Evolutionary conservation across 2,113 vertebrate species (phyloP), one percentile per base, ranked within the genome.

Genomic region (Podarcis cretensis): DNA sequence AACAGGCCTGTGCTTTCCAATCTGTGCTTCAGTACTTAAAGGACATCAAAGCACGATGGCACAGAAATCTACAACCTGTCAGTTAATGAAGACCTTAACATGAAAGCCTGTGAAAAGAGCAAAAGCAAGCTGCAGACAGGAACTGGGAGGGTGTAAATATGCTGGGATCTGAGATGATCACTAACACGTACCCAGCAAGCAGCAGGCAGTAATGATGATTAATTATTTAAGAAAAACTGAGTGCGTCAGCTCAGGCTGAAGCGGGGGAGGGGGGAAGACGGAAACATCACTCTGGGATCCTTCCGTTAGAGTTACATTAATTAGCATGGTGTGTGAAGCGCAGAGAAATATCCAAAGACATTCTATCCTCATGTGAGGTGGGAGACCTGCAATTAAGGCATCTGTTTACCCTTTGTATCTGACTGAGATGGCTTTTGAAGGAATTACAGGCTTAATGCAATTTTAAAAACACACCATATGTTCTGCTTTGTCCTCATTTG

Each of bases 141-240:
- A 94, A 94, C 87, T 91, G 94, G 92, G 93, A 89, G 37, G 71
- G 92, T 83, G 94, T 89, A 93, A 93, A 93, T 89, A 88, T 76
- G 90, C 93, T 93, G 94, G 94, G 95, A 96, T 93, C 93, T 9
- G 76, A 94, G 96, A 93, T 92, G 2, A 32, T 65, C 89, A 91
- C 88, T 93, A 90, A 43, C 93, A 91, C 91, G 87, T 91, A 92
- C 91, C 87, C 32, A 75, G 91, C 85, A 90, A 91, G 84, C 89
- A 95, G 94, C 92, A 95, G 95, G 95, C 80, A 95, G 93, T 86
- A 92, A 92, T 91, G 94, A 94, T 92, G 90, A 96, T 97, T 95
- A 96, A 97, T 97, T 96, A 97, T 97, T 97, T 94, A 97, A 96
- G 95, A 93, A 94, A 95, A 94, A 94, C 93, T 76, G 93, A 94